Percentiles rank a stretch among this genome's conserved stretches.
Evolutionary conservation across 2,888 invertebrate genomes (phyloP).

Genomic region (Nematopogon swammerdamellus): DNA sequence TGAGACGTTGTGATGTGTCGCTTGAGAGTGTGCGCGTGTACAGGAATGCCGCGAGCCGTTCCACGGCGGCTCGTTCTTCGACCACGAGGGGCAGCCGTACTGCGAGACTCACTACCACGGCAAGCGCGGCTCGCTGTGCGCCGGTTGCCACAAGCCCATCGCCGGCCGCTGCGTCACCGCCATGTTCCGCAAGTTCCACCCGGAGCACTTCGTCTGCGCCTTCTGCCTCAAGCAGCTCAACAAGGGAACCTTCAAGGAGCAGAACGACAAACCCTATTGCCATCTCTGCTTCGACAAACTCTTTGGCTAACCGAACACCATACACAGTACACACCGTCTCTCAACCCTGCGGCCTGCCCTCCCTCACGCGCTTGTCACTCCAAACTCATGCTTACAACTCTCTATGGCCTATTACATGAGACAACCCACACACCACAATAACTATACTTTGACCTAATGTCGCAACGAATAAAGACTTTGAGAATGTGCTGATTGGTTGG

Average conservation of each 20-base stretch:
- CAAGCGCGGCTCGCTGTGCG: constrained; percentile 94
- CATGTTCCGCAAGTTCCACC: constrained; percentile 99
- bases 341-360: too few species aligned
- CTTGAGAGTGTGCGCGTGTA: neutral
- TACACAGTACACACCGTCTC: too few species aligned
- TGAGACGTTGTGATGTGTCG: too few species aligned
- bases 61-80: constrained; percentile 97
- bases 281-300: constrained; percentile 96
- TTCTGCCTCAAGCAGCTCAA: constrained; percentile 97
- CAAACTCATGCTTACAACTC: too few species aligned
- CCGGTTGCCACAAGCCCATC: constrained; percentile 96
- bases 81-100: constrained; percentile 96
- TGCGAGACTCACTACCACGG: constrained; percentile 99
- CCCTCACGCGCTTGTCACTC: too few species aligned
- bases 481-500: too few species aligned
- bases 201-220: constrained; percentile 99
- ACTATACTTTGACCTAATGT: too few species aligned
- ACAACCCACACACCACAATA: too few species aligned
- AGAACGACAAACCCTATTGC: constrained; percentile 98
- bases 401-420: too few species aligned
- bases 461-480: too few species aligned
- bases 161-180: constrained; percentile 98
- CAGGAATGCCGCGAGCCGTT: constrained; percentile 98
- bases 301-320: constrained; percentile 64
- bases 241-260: constrained; percentile 99